phyloP scores from a whole-genome alignment of 2,888 invertebrate species.

The Mimumesa dahlbomi region DNA sequence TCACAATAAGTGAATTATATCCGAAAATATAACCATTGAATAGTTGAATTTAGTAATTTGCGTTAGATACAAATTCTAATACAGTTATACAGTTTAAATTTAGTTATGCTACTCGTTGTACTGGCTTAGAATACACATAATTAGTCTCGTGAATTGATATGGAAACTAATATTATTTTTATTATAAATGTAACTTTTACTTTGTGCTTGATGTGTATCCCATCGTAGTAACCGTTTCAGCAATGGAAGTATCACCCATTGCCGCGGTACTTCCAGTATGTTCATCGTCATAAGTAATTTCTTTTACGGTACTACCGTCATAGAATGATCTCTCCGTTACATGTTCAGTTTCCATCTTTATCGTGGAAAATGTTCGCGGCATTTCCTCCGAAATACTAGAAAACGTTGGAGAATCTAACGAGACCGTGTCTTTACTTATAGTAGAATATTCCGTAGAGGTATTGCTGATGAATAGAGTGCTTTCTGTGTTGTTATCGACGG shows the following conservation, averaged over 20 bases:
- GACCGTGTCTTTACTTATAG: conserved; percentile 20
- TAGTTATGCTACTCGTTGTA: too few species aligned
- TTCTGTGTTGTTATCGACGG: conserved; percentile 23
- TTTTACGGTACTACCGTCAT: conserved; percentile 21
- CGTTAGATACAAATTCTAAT: too few species aligned
- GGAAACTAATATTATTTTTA: too few species aligned
- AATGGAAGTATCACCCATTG: conserved; percentile 7
- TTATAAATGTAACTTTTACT: conserved; percentile 23
- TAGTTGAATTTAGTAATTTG: too few species aligned
- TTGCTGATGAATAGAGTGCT: conserved; percentile 27
- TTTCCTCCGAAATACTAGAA: conserved; percentile 15
- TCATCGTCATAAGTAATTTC: conserved; percentile 16
- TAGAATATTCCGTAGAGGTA: conserved; percentile 16
- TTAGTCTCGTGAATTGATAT: too few species aligned
- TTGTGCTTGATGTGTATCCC: conserved; percentile 23
- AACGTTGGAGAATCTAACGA: conserved; percentile 29
- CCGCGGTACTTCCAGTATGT: background rate
- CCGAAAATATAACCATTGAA: too few species aligned
- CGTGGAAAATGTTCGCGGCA: conserved; percentile 1
- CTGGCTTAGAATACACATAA: too few species aligned
- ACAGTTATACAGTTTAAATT: too few species aligned
- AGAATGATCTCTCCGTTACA: conserved; percentile 29
- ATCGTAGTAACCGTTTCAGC: conserved; percentile 15
- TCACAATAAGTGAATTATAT: too few species aligned
- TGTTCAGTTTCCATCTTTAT: conserved; percentile 15